A percentile compares a stretch with the other conserved stretches of the same genome.
Conservation (phyloP, 2,888 invertebrate genomes). For the Thecocarcelia acutangulata region DNA sequence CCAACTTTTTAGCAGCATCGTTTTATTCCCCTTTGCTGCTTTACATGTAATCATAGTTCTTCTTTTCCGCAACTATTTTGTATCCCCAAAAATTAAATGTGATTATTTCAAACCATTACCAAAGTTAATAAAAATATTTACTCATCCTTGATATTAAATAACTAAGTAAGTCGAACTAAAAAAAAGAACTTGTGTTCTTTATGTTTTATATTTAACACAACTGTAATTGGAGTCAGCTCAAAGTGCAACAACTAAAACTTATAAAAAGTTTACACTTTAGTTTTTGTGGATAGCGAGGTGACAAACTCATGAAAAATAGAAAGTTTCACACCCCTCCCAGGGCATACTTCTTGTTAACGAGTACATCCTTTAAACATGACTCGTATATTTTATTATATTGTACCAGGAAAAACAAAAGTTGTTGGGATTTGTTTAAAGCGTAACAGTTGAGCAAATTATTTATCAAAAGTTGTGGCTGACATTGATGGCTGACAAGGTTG, state of each 20-base stretch:
- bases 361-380: conserved; percentile 16
- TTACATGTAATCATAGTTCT: too few relatives aligned
- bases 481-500: conserved; percentile 67
- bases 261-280: conserved; percentile 17
- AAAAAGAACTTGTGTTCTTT: background rate
- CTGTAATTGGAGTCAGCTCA: conserved; percentile 11
- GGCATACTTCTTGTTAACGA: conserved; percentile 5
- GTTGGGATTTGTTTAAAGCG: conserved; percentile 23
- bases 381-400: conserved; percentile 18
- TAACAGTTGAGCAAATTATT: conserved; percentile 60
- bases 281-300: conserved; percentile 30
- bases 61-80: too few relatives aligned
- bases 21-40: too few relatives aligned
- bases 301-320: conserved; percentile 29
- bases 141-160: conserved; percentile 9
- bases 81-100: background rate
- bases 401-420: conserved; percentile 2
- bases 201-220: conserved; percentile 3
- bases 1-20: too few relatives aligned
- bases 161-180: background rate
- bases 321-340: conserved; percentile 1
- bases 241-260: conserved; percentile 12
- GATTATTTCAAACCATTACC: conserved; percentile 6
- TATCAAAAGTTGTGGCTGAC: conserved; percentile 64
- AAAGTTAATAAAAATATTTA: conserved; percentile 36